Conservation (phyloP, 2,888 invertebrate species). For the Peribatodes rhomboidaria region DNA sequence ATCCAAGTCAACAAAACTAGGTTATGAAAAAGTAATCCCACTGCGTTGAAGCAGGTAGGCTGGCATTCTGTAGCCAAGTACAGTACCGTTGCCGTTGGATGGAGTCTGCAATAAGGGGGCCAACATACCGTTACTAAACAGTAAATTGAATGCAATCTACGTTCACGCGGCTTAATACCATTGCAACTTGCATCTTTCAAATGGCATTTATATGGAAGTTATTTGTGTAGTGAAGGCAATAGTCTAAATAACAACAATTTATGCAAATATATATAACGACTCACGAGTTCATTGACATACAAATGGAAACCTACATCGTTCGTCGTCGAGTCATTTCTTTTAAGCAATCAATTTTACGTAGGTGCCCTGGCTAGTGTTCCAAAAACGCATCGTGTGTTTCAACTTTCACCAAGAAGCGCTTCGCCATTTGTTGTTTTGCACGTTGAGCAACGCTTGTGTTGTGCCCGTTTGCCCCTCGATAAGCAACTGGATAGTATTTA, state of each 20-base stretch:
- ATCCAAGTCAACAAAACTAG: not conserved
- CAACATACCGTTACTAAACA: conserved; percentile 50
- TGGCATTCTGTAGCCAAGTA: conserved; percentile 30
- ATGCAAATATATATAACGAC: conserved; percentile 21
- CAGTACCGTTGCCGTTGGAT: conserved; percentile 46
- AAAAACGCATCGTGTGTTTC: conserved; percentile 57
- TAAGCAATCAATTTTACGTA: conserved; percentile 36
- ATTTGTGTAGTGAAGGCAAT: conserved; percentile 18
- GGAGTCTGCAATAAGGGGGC: conserved; percentile 51
- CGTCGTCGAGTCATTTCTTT: conserved; percentile 26
- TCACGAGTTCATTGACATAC: conserved; percentile 32
- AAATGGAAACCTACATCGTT: conserved; percentile 22
- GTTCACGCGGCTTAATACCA: conserved; percentile 29
- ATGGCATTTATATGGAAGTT: conserved; percentile 11
- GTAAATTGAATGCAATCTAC: conserved; percentile 41
- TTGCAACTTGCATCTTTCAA: conserved; percentile 27
- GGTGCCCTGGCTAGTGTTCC: conserved; percentile 44
- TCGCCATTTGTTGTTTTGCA: conserved; percentile 54
- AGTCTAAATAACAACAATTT: conserved; percentile 26
- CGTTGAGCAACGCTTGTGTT: conserved; percentile 52
- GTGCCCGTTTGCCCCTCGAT: conserved; percentile 34
- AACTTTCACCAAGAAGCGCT: conserved; percentile 62
- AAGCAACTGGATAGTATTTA: conserved; percentile 35
- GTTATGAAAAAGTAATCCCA: conserved; percentile 2
- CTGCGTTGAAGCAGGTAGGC: conserved; percentile 13